Conservation (phyloP, 2,113 vertebrate species). For the Athene noctua region DNA sequence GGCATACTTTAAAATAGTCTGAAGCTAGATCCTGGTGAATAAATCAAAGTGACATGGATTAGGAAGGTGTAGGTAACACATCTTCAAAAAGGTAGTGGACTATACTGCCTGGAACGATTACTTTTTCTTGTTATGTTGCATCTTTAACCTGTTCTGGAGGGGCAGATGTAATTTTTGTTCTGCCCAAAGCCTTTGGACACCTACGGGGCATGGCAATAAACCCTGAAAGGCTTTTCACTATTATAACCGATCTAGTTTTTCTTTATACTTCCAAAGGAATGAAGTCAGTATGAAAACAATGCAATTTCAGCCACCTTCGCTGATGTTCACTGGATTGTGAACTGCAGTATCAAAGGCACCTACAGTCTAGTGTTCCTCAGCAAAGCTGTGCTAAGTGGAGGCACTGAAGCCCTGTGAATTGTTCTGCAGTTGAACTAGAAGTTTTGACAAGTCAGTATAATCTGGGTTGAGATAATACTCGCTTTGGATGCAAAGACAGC, state of each 20-base stretch:
- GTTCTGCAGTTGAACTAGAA: background rate
- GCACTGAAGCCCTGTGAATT: background rate
- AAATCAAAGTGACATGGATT: background rate
- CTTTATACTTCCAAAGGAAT: background rate
- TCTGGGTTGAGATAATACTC: background rate
- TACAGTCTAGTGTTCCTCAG: background rate
- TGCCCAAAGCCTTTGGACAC: background rate
- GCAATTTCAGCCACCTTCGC: background rate
- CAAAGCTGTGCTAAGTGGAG: background rate
- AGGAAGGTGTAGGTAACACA: background rate
- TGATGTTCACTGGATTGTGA: background rate
- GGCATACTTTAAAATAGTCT: background rate
- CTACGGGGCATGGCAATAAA: background rate
- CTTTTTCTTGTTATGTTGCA: background rate
- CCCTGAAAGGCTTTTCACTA: background rate
- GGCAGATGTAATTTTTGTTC: background rate
- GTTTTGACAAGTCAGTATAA: background rate
- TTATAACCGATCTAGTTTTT: fast-evolving
- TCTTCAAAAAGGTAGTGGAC: background rate
- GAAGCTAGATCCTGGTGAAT: background rate
- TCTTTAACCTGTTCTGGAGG: background rate
- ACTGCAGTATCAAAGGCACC: background rate
- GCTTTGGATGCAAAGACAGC: background rate
- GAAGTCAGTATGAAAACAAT: background rate
- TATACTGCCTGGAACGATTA: background rate